phyloP scores from a whole-genome alignment of 2,113 vertebrate species.

The Callipepla squamata region DNA sequence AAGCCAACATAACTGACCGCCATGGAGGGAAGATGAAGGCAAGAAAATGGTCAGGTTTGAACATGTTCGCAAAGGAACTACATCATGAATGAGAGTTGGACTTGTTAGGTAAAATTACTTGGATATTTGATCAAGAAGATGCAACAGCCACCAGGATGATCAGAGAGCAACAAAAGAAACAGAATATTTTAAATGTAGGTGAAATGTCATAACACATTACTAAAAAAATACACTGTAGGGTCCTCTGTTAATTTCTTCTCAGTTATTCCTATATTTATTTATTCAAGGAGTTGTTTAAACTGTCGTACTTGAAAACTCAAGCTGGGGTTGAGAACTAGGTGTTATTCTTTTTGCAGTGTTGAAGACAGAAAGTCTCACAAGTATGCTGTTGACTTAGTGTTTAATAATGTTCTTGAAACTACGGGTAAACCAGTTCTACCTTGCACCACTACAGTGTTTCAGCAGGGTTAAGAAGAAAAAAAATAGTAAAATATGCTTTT shows the following conservation, averaged over 20 bases:
- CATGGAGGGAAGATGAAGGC: background rate
- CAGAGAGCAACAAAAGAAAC: background rate
- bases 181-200: background rate
- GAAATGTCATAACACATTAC: background rate
- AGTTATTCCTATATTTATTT: background rate
- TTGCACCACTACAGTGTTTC: background rate
- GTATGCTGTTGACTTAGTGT: background rate
- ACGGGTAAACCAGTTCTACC: background rate
- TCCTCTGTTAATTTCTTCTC: background rate
- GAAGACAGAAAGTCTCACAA: background rate
- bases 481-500: background rate
- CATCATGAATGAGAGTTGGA: background rate
- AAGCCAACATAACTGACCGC: background rate
- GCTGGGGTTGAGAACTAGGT: background rate
- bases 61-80: background rate
- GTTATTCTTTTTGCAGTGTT: background rate
- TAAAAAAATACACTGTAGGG: background rate
- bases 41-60: background rate
- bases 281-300: background rate
- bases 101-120: background rate
- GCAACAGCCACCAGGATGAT: background rate
- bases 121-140: background rate
- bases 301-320: background rate
- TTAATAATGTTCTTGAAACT: background rate
- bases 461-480: background rate